Base-by-base conservation (phyloP, 64 coral and sea anemone genomes). In the Montipora foliosa region DNA sequence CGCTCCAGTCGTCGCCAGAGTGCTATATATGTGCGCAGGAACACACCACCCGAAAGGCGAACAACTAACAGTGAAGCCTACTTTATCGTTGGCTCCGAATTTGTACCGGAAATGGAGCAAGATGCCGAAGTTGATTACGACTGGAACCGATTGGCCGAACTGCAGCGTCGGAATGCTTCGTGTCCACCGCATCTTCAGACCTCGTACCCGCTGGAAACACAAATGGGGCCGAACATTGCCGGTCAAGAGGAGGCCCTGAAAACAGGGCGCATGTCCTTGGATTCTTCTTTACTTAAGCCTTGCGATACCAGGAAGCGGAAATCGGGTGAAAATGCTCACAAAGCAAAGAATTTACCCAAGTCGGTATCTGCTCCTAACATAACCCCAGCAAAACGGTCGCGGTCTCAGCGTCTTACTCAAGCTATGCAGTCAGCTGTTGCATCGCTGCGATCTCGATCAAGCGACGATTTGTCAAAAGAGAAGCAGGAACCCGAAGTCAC, bases 1-100 rank as follows among this genome's bases (percentile, higher is more conserved):
- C 92, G 92, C 49, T 84, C 76, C 76, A 93, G 80, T 78, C 92
- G 92, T 47, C 92, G 92, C 17, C 92, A 93, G 66, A 93, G 92
- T 55, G 92, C 92, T 46, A 79, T 93, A 20, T 93, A 93, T 77
- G 61, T 93, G 62, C 76, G 87, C 47, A 84, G 92, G 3, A 81
- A 74, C 8, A 93, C 84, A 0, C 83, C 92, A 4, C 92, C 92
- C 13, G 79, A 77, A 49, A 77, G 22, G 4, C 92, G 92, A n/a
- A 93, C 92, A 1, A 93, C 92, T 3, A 61, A 84, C 16, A 88
- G 91, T 12, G 92, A 84, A 4, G 84, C 92, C 4, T 93, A 71
- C 64, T 93, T 93, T 44, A 93, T 93, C 61, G 59, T 93, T 4
- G 92, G 84, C 1, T 75, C 87, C 21, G 92, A 76, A 13, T 71